Evolutionary conservation across 1,140 invertebrate species (phyloP).

Genomic region (Halyomorpha halys): DNA sequence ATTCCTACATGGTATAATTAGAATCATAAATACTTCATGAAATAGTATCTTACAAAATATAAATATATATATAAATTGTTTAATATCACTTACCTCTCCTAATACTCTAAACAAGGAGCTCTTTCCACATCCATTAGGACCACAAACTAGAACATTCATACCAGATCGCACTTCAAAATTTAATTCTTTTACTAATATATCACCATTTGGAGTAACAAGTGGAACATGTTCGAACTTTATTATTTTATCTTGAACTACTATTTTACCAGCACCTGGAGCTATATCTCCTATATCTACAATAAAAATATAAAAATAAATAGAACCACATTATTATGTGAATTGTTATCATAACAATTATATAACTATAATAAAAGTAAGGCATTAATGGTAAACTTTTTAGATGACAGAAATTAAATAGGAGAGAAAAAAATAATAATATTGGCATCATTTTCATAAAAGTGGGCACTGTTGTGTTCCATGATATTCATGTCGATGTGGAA

Average conservation of each 20-base stretch:
- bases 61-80: not conserved
- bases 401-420: too few species aligned
- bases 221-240: conserved; percentile 91
- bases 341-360: too few species aligned
- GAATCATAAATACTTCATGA: too few species aligned
- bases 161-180: conserved; percentile 89
- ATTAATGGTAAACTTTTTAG: too few species aligned
- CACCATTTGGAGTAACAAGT: conserved; percentile 92
- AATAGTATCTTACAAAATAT: too few species aligned
- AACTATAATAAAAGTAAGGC: too few species aligned
- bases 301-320: not conserved
- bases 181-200: conserved; percentile 80
- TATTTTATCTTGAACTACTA: conserved; percentile 79
- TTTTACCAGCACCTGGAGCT: conserved; percentile 62
- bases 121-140: conserved; percentile 96
- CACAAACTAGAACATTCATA: conserved; percentile 91
- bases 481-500: too few species aligned
- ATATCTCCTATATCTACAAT: conserved; percentile 30
- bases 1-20: too few species aligned
- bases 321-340: too few species aligned
- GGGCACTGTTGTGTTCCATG: too few species aligned
- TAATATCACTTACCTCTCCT: conserved; percentile 55
- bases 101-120: conserved; percentile 87
- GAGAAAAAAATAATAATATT: too few species aligned
- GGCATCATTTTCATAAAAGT: too few species aligned